These are phyloP conservation scores for Sitta europaea DNA, from an alignment of 2,113 vertebrate species.

Conservation along the genomic window DNA sequence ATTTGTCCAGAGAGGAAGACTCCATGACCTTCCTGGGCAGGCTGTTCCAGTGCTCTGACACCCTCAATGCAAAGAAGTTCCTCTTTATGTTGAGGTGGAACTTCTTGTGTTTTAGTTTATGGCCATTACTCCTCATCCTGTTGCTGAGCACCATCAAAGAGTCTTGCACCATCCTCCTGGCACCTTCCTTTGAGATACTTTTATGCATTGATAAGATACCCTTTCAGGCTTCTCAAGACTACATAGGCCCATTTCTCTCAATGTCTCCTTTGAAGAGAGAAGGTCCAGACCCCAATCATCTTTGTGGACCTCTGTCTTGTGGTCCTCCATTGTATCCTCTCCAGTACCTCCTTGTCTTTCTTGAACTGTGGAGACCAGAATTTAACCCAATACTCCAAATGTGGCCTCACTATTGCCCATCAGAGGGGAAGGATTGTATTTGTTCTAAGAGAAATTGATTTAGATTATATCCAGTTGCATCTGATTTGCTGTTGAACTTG, in stretches of 20 bases:
- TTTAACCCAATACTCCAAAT: neutral
- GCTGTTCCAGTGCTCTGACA: neutral
- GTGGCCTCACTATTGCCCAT: too few species aligned
- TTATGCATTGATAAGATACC: neutral
- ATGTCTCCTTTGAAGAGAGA: neutral
- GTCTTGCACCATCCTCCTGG: neutral
- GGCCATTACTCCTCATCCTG: neutral
- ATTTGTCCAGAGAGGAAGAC: neutral
- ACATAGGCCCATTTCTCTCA: neutral
- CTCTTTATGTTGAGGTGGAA: neutral
- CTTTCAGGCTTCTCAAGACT: neutral
- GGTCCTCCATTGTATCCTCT: neutral
- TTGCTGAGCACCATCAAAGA: neutral
- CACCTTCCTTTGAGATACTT: neutral
- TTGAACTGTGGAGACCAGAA: neutral
- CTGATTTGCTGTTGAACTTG: neutral
- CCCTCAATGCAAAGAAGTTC: neutral
- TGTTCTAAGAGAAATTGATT: neutral
- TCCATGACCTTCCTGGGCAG: neutral
- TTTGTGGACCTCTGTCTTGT: neutral
- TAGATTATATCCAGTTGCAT: neutral
- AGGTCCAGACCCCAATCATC: neutral
- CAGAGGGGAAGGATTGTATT: accelerated
- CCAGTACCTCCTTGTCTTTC: neutral
- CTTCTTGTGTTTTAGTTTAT: neutral